A percentile compares a stretch with the other conserved stretches of the same genome.
Conservation (phyloP, 2,797 vertebrate species). For the Lutra lutra region DNA sequence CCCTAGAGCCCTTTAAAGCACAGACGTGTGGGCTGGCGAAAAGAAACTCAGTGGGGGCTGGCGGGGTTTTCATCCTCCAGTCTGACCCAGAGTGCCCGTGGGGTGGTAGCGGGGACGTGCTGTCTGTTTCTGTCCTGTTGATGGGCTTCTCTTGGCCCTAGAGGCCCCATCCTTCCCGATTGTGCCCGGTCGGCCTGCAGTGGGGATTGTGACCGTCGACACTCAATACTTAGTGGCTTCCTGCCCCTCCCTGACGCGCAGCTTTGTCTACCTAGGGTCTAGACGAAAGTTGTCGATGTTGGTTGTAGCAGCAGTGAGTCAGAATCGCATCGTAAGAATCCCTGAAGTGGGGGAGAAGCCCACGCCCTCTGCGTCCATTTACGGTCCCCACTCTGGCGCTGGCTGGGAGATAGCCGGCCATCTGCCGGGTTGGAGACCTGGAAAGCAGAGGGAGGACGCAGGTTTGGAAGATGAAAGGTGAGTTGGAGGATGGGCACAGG, state of each 20-base stretch:
- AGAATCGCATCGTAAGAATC: not conserved
- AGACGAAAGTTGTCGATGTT: not conserved
- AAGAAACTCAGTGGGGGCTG: not conserved
- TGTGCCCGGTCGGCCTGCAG: not conserved
- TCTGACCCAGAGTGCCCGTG: not conserved
- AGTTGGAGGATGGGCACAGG: not conserved
- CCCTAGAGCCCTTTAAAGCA: not conserved
- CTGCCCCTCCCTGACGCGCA: not conserved
- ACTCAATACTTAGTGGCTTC: not conserved
- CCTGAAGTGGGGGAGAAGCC: not conserved
- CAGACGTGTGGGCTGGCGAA: not conserved
- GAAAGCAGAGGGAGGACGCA: too few species aligned
- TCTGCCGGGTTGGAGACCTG: not conserved
- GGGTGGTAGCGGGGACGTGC: not conserved
- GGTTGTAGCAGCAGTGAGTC: not conserved
- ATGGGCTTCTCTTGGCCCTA: not conserved
- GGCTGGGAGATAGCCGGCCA: fast-evolving
- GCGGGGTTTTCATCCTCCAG: not conserved
- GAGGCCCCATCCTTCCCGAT: not conserved
- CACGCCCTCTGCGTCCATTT: fast-evolving
- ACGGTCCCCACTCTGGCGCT: not conserved
- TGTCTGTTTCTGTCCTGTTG: not conserved
- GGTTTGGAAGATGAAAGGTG: not conserved
- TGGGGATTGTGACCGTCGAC: not conserved
- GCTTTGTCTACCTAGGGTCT: not conserved